Percentiles rank a stretch among this genome's conserved stretches.
Evolutionary conservation across 2,888 invertebrate species (phyloP).

Genomic region (Hetaerina titia): DNA sequence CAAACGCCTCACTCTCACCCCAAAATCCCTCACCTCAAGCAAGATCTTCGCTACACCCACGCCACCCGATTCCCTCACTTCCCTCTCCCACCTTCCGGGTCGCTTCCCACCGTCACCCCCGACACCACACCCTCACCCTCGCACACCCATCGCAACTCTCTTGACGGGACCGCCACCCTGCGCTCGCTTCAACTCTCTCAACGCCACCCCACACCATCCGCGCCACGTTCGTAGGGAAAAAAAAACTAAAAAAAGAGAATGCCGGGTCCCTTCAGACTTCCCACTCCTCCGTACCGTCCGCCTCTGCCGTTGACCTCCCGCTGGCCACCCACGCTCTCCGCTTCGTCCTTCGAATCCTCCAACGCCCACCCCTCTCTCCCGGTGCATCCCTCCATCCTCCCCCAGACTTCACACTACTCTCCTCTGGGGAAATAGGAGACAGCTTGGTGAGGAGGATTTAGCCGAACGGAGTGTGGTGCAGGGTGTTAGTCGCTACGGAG

Average conservation of each 20-base stretch:
- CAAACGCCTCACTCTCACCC: background rate
- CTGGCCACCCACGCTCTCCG: background rate
- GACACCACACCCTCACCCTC: background rate
- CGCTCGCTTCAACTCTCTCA: background rate
- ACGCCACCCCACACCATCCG: background rate
- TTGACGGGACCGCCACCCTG: background rate
- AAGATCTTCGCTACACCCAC: background rate
- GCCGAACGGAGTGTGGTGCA: background rate
- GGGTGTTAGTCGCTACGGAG: background rate
- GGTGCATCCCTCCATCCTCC: background rate
- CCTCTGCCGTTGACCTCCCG: background rate
- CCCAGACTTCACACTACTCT: background rate
- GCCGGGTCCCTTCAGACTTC: no score
- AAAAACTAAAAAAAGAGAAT: no score
- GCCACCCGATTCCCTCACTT: background rate
- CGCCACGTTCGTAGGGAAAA: no score
- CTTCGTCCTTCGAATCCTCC: background rate
- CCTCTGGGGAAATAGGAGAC: background rate
- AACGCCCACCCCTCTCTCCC: no score
- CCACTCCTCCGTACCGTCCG: no score
- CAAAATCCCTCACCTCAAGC: no score
- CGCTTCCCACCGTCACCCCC: background rate
- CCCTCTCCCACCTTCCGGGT: background rate
- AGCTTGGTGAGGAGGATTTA: conserved; percentile 28
- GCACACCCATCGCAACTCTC: background rate